phyloP scores from a whole-genome alignment of 2,888 invertebrate species.

The Drosophila longiperda region DNA sequence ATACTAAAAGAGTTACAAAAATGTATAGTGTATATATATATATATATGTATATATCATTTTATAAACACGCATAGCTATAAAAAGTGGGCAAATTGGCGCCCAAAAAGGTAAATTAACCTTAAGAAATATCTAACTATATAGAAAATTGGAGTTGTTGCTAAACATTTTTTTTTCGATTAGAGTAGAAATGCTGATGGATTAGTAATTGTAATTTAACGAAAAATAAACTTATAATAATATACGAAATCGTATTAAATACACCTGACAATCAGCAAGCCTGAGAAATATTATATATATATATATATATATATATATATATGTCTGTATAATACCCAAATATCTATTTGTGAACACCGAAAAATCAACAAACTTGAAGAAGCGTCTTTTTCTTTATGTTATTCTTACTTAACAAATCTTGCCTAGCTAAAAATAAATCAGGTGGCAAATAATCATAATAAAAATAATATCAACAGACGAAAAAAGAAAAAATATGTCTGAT shows the following conservation, averaged over 20 bases:
- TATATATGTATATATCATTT: not conserved
- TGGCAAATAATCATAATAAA: conserved; percentile 51
- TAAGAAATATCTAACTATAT: not conserved
- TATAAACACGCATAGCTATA: conserved; percentile 47
- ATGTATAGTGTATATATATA: not conserved
- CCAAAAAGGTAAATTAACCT: conserved; percentile 64
- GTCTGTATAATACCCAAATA: conserved; percentile 17
- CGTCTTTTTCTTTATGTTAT: conserved; percentile 23
- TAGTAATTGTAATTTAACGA: not conserved
- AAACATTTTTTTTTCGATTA: not conserved
- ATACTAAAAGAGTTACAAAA: not conserved
- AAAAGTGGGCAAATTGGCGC: conserved; percentile 66
- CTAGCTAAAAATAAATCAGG: conserved; percentile 68
- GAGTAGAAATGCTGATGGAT: not conserved
- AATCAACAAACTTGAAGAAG: conserved; percentile 29
- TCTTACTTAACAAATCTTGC: conserved; percentile 40
- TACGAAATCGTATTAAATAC: not conserved
- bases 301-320: conserved; percentile 5
- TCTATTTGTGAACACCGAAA: conserved; percentile 29
- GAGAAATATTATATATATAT: conserved; percentile 20
- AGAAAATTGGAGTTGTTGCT: not conserved
- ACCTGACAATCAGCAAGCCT: conserved; percentile 20
- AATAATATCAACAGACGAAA: conserved; percentile 14
- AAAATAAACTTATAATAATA: not conserved
- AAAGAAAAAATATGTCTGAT: conserved; percentile 19